Conservation (phyloP, 1,140 invertebrate species). For the Lutraria rhynchaena region DNA sequence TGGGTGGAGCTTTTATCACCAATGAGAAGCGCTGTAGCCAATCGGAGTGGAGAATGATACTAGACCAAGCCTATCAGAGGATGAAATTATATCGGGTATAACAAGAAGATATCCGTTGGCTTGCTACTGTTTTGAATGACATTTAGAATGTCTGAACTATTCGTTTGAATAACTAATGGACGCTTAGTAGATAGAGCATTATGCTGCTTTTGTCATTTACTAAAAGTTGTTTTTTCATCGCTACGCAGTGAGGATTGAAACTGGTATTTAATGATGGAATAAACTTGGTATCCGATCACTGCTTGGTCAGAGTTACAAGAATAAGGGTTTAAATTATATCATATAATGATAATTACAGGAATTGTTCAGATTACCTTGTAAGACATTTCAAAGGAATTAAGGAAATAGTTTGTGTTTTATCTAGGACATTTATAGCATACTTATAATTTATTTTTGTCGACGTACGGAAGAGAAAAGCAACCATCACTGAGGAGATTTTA, state of each 20-base stretch:
- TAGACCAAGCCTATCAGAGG: neutral
- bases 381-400: too few species aligned
- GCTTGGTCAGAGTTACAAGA: neutral
- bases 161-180: conserved; percentile 29
- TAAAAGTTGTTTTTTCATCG: conserved; percentile 34
- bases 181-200: conserved; percentile 10
- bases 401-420: too few species aligned
- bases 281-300: conserved; percentile 18
- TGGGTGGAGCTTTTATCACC: too few species aligned
- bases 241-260: neutral
- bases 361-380: too few species aligned
- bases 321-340: conserved; percentile 11
- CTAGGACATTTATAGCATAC: too few species aligned
- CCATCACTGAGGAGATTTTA: too few species aligned
- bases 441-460: too few species aligned
- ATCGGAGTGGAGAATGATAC: too few species aligned
- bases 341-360: too few species aligned
- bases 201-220: conserved; percentile 17
- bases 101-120: neutral
- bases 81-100: conserved; percentile 4
- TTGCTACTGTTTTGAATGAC: conserved; percentile 40
- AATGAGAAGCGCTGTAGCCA: too few species aligned
- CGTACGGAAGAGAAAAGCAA: too few species aligned
- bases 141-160: neutral
- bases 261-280: conserved; percentile 36